Evolutionary conservation across 2,888 invertebrate species (phyloP).

Genomic region (Artemia sp.): DNA sequence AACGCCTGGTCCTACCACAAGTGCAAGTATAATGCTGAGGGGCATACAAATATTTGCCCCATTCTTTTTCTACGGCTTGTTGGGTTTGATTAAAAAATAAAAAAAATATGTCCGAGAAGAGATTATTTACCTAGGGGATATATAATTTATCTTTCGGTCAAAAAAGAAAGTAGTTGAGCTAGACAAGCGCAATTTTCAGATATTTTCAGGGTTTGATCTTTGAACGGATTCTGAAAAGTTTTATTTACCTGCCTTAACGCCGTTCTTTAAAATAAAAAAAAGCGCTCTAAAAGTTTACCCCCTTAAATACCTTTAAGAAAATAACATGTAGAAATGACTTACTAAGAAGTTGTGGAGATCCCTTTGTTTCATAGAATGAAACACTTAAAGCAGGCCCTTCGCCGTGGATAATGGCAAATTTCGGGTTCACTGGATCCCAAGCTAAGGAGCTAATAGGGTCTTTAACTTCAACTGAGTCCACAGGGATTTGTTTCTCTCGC

Average conservation of each 20-base stretch:
- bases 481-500: slow-evolving; percentile 90
- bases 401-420: slow-evolving; percentile 92
- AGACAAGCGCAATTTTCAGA: slow-evolving; percentile 10
- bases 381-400: slow-evolving; percentile 68
- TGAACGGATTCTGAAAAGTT: not conserved
- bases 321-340: slow-evolving; percentile 35
- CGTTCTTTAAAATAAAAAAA: slow-evolving; percentile 12
- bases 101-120: too few species aligned
- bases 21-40: too few species aligned
- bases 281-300: not conserved
- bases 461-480: slow-evolving; percentile 91
- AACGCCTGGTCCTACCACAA: too few species aligned
- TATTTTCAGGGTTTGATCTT: not conserved
- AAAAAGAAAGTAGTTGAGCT: not conserved
- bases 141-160: too few species aligned
- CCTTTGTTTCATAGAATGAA: slow-evolving; percentile 81
- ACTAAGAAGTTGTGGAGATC: slow-evolving; percentile 70
- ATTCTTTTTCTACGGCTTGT: too few species aligned
- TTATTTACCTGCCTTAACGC: not conserved
- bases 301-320: slow-evolving; percentile 18
- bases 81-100: not conserved
- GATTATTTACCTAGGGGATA: too few species aligned
- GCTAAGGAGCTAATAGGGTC: slow-evolving; percentile 83
- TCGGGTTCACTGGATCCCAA: slow-evolving; percentile 93
- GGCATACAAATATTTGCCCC: too few species aligned